A percentile compares a stretch with the other conserved stretches of the same genome.
Conservation (phyloP, 2,888 invertebrate species). For the Malthinus flaveolus region DNA sequence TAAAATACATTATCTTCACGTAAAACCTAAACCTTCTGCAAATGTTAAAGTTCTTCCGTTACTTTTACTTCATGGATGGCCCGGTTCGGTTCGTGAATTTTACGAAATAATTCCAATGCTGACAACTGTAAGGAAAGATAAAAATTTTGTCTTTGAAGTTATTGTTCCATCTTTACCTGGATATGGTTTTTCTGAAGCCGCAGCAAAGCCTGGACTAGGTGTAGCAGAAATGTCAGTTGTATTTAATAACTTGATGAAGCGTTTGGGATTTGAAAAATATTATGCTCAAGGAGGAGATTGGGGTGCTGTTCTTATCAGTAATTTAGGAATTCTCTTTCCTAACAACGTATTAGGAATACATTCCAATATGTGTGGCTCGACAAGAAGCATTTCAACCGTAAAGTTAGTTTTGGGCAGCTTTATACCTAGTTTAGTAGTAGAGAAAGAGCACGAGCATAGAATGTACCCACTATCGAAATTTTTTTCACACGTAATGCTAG, state of each 20-base stretch:
- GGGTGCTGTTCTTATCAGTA: slow-evolving; percentile 67
- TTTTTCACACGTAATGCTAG: slow-evolving; percentile 55
- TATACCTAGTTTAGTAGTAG: slow-evolving; percentile 46
- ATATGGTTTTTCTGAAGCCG: slow-evolving; percentile 57
- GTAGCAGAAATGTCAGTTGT: slow-evolving; percentile 61
- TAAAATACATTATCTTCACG: slow-evolving; percentile 70
- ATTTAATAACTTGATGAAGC: slow-evolving; percentile 69
- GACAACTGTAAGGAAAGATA: slow-evolving; percentile 56
- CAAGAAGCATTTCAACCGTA: slow-evolving; percentile 19
- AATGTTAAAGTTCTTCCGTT: slow-evolving; percentile 62
- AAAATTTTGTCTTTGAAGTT: slow-evolving; percentile 68
- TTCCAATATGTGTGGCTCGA: slow-evolving; percentile 38
- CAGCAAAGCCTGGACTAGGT: slow-evolving; percentile 65
- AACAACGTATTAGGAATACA: slow-evolving; percentile 60
- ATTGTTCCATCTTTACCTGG: slow-evolving; percentile 62
- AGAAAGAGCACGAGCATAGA: slow-evolving; percentile 54
- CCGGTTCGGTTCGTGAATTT: slow-evolving; percentile 84
- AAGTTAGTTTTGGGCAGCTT: slow-evolving; percentile 28
- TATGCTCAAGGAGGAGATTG: slow-evolving; percentile 81
- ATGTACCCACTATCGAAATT: slow-evolving; percentile 57
- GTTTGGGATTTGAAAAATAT: slow-evolving; percentile 68
- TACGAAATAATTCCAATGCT: slow-evolving; percentile 72
- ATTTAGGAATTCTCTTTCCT: slow-evolving; percentile 67
- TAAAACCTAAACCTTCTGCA: slow-evolving; percentile 57
- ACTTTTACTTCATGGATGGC: slow-evolving; percentile 85